phyloP scores from a whole-genome alignment of 2,113 vertebrate genomes.

The Cyanocitta stelleri region DNA sequence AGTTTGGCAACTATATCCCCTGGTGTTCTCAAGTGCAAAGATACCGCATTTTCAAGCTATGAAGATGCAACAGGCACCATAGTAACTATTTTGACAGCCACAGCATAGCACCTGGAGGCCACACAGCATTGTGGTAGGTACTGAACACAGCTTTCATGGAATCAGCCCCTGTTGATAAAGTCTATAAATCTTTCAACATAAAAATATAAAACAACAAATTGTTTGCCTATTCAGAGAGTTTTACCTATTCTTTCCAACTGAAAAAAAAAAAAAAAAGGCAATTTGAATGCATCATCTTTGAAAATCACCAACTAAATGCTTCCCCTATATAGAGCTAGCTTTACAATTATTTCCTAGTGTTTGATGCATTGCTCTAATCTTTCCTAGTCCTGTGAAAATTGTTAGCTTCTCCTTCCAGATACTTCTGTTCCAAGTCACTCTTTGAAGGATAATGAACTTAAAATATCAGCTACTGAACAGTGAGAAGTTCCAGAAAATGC shows the following conservation, averaged over 20 bases:
- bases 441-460: background rate
- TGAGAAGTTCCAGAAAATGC: background rate
- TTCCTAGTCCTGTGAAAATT: background rate
- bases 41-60: background rate
- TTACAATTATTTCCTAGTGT: background rate
- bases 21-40: background rate
- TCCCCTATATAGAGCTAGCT: background rate
- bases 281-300: background rate
- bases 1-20: background rate
- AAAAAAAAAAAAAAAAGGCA: background rate
- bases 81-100: background rate
- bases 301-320: background rate
- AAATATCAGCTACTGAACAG: background rate
- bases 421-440: background rate
- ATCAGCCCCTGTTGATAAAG: background rate
- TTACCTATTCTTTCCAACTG: background rate
- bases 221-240: background rate
- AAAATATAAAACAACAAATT: background rate
- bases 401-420: background rate
- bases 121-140: background rate
- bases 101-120: background rate
- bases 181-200: background rate
- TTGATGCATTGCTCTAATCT: background rate
- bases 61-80: background rate
- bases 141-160: background rate